phyloP scores from a whole-genome alignment of 1,140 invertebrate genomes.

The Drosophila tani region DNA sequence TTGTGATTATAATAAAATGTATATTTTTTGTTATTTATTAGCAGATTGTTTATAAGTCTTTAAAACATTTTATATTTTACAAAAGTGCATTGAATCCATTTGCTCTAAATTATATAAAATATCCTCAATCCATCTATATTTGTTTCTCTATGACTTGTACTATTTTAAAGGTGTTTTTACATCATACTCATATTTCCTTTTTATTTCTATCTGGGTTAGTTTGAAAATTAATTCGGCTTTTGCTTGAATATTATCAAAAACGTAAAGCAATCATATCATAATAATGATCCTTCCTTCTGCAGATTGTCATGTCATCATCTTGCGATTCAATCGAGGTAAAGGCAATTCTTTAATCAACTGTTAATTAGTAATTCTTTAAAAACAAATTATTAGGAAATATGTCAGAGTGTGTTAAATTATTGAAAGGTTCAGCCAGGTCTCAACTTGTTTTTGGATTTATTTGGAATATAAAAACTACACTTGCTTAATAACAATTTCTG shows the following conservation, averaged over 20 bases:
- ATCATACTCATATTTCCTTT: no score
- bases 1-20: no score
- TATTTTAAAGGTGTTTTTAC: not conserved
- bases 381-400: not conserved
- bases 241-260: not conserved
- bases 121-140: no score
- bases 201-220: not conserved
- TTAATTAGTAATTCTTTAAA: not conserved
- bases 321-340: slow-evolving; percentile 32
- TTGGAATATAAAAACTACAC: no score
- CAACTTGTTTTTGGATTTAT: no score
- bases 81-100: no score
- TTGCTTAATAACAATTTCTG: no score
- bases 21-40: no score
- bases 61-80: no score
- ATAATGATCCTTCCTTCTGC: slow-evolving; percentile 12
- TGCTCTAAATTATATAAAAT: no score
- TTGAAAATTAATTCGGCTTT: not conserved
- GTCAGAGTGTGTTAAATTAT: not conserved
- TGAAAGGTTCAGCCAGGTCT: not conserved
- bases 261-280: slow-evolving; percentile 5
- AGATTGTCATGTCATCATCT: slow-evolving; percentile 31
- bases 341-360: slow-evolving; percentile 4
- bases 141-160: not conserved
- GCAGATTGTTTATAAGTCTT: no score